Evolutionary conservation across 2,888 invertebrate genomes (phyloP), one percentile per base, ranked within the genome.

Genomic region (Acleris laterana): DNA sequence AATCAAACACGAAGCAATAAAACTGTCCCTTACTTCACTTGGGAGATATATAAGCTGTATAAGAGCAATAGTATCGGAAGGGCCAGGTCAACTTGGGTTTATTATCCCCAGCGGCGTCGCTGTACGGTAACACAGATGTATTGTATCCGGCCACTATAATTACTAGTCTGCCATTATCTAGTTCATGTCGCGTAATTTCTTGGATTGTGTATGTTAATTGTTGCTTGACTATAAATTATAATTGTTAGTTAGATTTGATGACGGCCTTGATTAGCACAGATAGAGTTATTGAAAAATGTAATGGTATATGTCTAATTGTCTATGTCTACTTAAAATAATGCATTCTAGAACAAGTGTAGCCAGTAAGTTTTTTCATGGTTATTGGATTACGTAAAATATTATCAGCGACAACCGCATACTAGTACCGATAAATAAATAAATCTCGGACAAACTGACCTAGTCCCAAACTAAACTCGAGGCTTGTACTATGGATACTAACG

Each of bases 51-150:
- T 66, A 66, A 38, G 38, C 38, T 13, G 13, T 38, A 5, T 66
- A 57, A 48, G 28, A 62, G 66, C 66, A 66, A 66, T 66, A 66
- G 46, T 62, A 62, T 62, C 57, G 62, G 59, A 60, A 61, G 55
- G 61, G 66, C 58, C 56, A 66, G 66, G 62, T 66, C 66, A 66
- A 62, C 66, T 57, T 51, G 46, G 49, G 66, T 66, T 66, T 66
- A 66, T 66, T 61, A 66, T 38, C 61, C 66, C 51, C 61, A 51
- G 52, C 50, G 56, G 66, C 51, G 57, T 56, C 65, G 44, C 48
- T 56, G 66, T 62, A 51, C 66, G 61, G 56, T 66, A 66, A 66
- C 62, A 66, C 61, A 66, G 66, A 66, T 66, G 61, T 66, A 66
- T 66, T 62, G 66, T 66, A 62, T 61, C 61, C 56, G 49, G 16